phyloP scores from a whole-genome alignment of 1,140 invertebrate species.

The Steinernema feltiae region DNA sequence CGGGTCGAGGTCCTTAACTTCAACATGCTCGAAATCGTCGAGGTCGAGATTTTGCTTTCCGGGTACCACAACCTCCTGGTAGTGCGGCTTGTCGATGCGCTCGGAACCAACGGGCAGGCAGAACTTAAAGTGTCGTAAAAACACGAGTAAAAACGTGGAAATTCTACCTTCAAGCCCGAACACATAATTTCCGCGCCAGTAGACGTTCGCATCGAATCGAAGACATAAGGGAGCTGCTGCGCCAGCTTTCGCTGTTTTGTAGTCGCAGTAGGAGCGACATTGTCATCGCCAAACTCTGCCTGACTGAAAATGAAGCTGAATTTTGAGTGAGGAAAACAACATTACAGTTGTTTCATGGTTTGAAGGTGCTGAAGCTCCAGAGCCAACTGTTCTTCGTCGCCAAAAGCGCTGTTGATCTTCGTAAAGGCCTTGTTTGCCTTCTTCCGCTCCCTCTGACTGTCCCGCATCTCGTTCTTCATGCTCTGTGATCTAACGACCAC shows the following conservation, averaged over 20 bases:
- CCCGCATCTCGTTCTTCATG: conserved; percentile 7
- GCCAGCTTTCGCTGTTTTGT: background rate
- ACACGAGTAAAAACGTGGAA: background rate
- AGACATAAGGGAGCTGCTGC: conserved; percentile 45
- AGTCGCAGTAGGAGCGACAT: conserved; percentile 20
- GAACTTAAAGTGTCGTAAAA: conserved; percentile 63
- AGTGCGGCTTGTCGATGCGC: conserved; percentile 64
- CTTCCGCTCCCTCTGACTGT: conserved; percentile 19
- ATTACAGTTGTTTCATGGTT: conserved; percentile 66
- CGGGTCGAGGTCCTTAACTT: conserved; percentile 58
- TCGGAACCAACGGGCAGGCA: conserved; percentile 72
- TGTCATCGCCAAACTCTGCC: conserved; percentile 25
- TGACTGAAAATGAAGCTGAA: conserved; percentile 23
- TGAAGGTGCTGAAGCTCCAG: conserved; percentile 59
- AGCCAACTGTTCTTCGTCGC: conserved; percentile 59
- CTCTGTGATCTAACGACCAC: background rate
- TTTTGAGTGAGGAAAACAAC: background rate
- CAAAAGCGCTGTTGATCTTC: conserved; percentile 37
- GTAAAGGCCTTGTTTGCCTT: background rate
- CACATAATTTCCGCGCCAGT: conserved; percentile 27
- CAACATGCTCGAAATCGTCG: conserved; percentile 65
- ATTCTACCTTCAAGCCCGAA: conserved; percentile 57
- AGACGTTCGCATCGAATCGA: conserved; percentile 59
- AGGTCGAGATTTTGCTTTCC: conserved; percentile 66
- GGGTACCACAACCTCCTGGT: conserved; percentile 45